These are phyloP conservation scores for Trissolcus japonicus DNA, from an alignment of 2,888 invertebrate genomes.

Conservation along the genomic window DNA sequence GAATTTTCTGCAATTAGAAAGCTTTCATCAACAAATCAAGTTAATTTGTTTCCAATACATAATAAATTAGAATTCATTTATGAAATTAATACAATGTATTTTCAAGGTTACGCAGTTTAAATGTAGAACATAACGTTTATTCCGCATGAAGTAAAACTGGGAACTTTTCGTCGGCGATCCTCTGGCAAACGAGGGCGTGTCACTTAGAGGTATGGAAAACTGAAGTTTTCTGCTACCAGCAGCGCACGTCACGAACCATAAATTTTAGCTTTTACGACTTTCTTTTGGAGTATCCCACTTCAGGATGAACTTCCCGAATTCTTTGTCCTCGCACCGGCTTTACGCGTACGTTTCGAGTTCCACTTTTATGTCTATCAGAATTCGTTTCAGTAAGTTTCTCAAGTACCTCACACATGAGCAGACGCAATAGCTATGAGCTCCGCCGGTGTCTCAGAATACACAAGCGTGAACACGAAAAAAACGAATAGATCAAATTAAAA, in stretches of 20 bases:
- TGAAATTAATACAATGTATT: conserved; percentile 12
- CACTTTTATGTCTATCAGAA: conserved; percentile 43
- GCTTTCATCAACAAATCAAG: background rate
- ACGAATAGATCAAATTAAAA: too few species aligned
- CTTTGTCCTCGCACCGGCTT: conserved; percentile 50
- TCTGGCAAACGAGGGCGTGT: conserved; percentile 42
- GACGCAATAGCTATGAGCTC: background rate
- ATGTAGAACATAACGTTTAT: conserved; percentile 42
- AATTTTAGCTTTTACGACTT: conserved; percentile 54
- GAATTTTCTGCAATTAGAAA: background rate
- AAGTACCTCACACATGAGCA: conserved; percentile 10
- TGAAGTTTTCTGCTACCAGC: conserved; percentile 49
- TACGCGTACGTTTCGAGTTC: conserved; percentile 47
- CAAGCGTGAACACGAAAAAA: too few species aligned
- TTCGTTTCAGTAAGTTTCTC: conserved; percentile 48
- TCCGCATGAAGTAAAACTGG: conserved; percentile 38
- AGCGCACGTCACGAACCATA: conserved; percentile 46
- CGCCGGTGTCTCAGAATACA: too few species aligned
- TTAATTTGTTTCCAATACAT: conserved; percentile 8
- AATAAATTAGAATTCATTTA: conserved; percentile 21
- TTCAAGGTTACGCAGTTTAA: conserved; percentile 37
- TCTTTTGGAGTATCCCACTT: conserved; percentile 44
- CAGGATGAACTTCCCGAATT: conserved; percentile 53
- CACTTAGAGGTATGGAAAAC: conserved; percentile 46
- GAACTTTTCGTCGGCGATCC: conserved; percentile 33